Evolutionary conservation across 2,888 invertebrate species (phyloP), one percentile per base, ranked within the genome.

Genomic region (Zaprionus obscuricornis): DNA sequence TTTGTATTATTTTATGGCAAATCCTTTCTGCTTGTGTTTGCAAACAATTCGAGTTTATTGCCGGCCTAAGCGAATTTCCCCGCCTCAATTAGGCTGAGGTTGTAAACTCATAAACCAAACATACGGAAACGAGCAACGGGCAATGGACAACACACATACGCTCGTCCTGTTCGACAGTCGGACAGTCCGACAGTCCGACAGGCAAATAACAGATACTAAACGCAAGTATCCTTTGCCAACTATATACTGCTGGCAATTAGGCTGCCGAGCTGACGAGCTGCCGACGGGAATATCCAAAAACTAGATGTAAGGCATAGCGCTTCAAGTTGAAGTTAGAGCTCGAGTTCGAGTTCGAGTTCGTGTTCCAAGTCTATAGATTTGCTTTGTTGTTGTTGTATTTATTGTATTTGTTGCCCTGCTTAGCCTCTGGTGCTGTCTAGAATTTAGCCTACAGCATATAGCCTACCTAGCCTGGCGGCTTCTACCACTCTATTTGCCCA

Each of bases 11-110:
- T 73, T 74, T 73, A 70, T 73, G 68, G 62, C 54, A 52, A 55
- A 64, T 79, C 70, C 83, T 83, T 79, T 83, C 66, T 65, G 74
- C 70, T 76, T 69, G 84, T 77, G 84, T 84, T 77, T 64, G 66
- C 73, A 83, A 77, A 76, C 74, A 87, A 78, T 86, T 63, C 68
- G 37, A 55, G 62, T 74, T 86, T 78, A 85, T 86, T 66, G 54
- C 42, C 47, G 49, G 67, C 63, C 73, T 79, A 82, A 82, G 77
- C 79, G 82, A 71, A 85, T 81, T 87, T 85, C 83, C 85, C 85
- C 73, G 74, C 86, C 87, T 85, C 85, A 87, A 88, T 88, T 88
- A 88, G 85, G 74, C 82, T 79, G 84, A 86, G 85, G 85, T 86
- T 85, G 88, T 88, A 88, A 88, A 88, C 77, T 72, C 77, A 83